phyloP scores from a whole-genome alignment of 2,797 vertebrate species.

The Hippopotamyrus pictus region DNA sequence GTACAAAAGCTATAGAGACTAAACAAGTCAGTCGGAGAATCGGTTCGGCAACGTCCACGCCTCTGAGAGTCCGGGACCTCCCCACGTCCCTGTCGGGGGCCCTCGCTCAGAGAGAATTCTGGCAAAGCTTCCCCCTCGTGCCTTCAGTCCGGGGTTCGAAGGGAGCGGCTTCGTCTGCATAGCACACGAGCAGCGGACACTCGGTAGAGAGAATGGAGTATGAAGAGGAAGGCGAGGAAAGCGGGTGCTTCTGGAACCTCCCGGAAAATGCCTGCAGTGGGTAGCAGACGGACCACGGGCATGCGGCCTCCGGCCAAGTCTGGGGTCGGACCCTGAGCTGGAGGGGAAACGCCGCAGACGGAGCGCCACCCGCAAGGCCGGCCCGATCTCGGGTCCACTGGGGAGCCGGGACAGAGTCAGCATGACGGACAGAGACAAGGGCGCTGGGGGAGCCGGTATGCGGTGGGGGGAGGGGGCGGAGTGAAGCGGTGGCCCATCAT shows the following conservation, averaged over 20 bases:
- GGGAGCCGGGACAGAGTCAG: not conserved
- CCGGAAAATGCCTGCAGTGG: not conserved
- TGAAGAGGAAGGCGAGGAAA: constrained; percentile 31
- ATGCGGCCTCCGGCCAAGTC: not conserved
- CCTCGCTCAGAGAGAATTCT: constrained; percentile 70
- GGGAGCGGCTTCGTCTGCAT: constrained; percentile 83
- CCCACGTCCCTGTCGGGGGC: constrained; percentile 56
- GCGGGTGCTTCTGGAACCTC: not conserved
- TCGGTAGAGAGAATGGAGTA: not conserved
- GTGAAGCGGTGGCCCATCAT: constrained; percentile 36
- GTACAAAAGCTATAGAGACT: constrained; percentile 99
- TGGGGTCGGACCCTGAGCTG: not conserved
- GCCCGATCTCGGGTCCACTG: constrained; percentile 35
- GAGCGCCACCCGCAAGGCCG: not conserved
- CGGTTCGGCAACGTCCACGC: constrained; percentile 67
- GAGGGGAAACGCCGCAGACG: not conserved
- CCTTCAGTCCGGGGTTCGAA: constrained; percentile 71
- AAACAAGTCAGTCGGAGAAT: constrained; percentile 79
- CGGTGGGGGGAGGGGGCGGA: not conserved
- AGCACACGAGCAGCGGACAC: constrained; percentile 83
- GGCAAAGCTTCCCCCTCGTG: constrained; percentile 70
- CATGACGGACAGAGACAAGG: not conserved
- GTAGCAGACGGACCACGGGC: not conserved
- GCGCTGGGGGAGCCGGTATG: constrained; percentile 35
- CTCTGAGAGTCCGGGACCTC: constrained; percentile 54